Evolutionary conservation across 1,140 invertebrate genomes (phyloP).

Genomic region (Calosoma granatense): DNA sequence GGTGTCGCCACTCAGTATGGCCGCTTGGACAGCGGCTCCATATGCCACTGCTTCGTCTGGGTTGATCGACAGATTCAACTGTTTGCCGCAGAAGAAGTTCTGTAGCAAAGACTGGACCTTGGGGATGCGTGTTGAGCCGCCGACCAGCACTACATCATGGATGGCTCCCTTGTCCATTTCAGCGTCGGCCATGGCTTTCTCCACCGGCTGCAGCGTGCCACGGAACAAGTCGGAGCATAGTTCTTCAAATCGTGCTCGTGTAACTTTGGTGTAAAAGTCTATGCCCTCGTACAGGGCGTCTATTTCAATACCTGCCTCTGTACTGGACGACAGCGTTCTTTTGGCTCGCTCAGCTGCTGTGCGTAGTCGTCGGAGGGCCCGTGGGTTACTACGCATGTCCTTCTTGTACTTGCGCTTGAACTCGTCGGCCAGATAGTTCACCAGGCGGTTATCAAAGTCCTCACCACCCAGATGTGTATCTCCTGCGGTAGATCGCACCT

Average conservation of each 20-base stretch:
- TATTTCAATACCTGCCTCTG: conserved; percentile 60
- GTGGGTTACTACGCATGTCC: conserved; percentile 35
- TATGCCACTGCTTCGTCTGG: conserved; percentile 72
- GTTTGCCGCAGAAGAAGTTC: conserved; percentile 59
- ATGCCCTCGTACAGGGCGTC: conserved; percentile 59
- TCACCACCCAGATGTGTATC: too few species aligned
- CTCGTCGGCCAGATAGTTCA: conserved; percentile 46
- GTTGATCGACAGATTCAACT: conserved; percentile 58
- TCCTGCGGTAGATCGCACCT: conserved; percentile 57
- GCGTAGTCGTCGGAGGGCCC: conserved; percentile 52
- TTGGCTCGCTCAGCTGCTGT: too few species aligned
- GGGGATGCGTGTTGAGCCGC: conserved; percentile 52
- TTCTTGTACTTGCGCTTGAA: conserved; percentile 39
- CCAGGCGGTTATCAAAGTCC: too few species aligned
- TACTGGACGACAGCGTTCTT: conserved; percentile 60
- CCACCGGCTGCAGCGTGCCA: conserved; percentile 55
- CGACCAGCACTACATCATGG: conserved; percentile 47
- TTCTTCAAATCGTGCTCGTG: conserved; percentile 60
- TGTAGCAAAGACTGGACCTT: conserved; percentile 45
- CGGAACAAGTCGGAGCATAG: conserved; percentile 55
- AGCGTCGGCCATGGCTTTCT: conserved; percentile 56
- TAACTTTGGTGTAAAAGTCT: conserved; percentile 41
- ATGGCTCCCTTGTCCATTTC: conserved; percentile 53
- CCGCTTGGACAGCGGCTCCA: conserved; percentile 61
- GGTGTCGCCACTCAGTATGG: conserved; percentile 51